Evolutionary conservation across 2,888 invertebrate species (phyloP).

Genomic region (Sclerodermus sp.): DNA sequence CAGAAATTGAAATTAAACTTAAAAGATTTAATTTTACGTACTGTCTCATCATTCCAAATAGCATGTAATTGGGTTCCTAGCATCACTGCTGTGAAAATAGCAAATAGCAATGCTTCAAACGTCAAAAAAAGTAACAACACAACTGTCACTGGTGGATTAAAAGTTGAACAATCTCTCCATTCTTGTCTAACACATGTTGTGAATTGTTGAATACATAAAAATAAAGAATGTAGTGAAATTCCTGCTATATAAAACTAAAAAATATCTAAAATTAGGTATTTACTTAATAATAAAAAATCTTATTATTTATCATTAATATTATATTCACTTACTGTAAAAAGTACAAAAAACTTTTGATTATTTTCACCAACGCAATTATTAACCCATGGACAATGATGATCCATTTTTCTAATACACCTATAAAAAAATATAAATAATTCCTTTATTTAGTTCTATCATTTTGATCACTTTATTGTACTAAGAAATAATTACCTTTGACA

Average conservation of each 20-base stretch:
- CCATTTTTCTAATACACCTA: constrained; percentile 81
- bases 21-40: constrained; percentile 51
- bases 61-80: constrained; percentile 94
- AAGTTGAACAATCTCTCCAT: constrained; percentile 92
- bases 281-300: constrained; percentile 1
- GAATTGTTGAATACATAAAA: constrained; percentile 91
- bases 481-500: constrained; percentile 78
- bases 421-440: constrained; percentile 37
- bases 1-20: neutral
- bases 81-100: constrained; percentile 98
- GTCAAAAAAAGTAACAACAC: constrained; percentile 87
- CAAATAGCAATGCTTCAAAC: constrained; percentile 93
- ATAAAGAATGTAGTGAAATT: constrained; percentile 90
- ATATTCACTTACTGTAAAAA: constrained; percentile 82
- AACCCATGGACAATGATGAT: constrained; percentile 94
- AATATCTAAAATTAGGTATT: constrained; percentile 21
- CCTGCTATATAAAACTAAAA: constrained; percentile 96
- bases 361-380: constrained; percentile 99
- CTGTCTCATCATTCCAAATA: constrained; percentile 98
- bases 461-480: constrained; percentile 31
- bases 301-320: neutral
- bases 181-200: constrained; percentile 89
- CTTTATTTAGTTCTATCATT: constrained; percentile 58
- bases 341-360: constrained; percentile 98
- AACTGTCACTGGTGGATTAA: constrained; percentile 95